phyloP scores from a whole-genome alignment of 2,113 vertebrate genomes.

The Lepisosteus osseus region DNA sequence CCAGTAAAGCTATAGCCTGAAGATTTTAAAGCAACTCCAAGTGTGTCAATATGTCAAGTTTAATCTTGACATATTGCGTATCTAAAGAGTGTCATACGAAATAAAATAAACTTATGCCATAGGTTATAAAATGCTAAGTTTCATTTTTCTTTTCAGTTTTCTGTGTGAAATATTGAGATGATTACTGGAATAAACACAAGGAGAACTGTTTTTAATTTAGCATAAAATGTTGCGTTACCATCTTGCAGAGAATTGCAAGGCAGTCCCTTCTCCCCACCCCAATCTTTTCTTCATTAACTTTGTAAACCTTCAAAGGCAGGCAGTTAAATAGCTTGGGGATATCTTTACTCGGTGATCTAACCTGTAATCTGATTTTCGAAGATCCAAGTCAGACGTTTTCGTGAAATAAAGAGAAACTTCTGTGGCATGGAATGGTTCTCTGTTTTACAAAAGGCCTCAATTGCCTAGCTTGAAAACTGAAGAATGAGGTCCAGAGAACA shows the following conservation, averaged over 20 bases:
- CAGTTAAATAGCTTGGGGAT: slow-evolving; percentile 12
- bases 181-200: not conserved
- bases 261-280: not conserved
- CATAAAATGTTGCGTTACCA: slow-evolving; percentile 1
- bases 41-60: too few species aligned
- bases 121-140: not conserved
- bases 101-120: not conserved
- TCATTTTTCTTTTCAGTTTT: not conserved
- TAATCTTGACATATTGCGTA: too few species aligned
- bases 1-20: too few species aligned
- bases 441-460: not conserved
- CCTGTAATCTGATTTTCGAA: slow-evolving; percentile 20
- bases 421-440: slow-evolving; percentile 2
- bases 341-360: slow-evolving; percentile 12
- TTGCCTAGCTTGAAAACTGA: slow-evolving; percentile 6
- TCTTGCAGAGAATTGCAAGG: not conserved
- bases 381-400: not conserved
- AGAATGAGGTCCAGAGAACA: slow-evolving; percentile 2
- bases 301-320: slow-evolving; percentile 16
- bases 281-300: slow-evolving; percentile 23
- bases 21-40: too few species aligned
- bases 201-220: slow-evolving; percentile 22
- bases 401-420: not conserved
- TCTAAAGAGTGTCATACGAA: not conserved
- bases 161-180: not conserved